phyloP scores from a whole-genome alignment of 2,888 invertebrate genomes.

The Halictus ligatus region DNA sequence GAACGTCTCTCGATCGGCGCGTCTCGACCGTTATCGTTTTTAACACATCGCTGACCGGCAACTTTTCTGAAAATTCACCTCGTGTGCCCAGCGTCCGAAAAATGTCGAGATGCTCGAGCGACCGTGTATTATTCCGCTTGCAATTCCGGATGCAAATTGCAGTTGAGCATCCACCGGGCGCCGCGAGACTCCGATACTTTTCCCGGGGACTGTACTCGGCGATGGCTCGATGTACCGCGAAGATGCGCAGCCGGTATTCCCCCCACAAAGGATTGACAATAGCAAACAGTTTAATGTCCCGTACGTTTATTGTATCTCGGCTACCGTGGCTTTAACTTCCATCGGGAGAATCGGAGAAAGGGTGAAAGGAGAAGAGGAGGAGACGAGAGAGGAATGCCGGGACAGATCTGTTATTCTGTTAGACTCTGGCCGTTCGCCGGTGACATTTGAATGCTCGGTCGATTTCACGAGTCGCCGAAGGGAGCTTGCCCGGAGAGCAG shows the following conservation, averaged over 20 bases:
- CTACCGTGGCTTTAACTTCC: constrained; percentile 76
- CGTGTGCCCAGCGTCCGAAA: too few species aligned
- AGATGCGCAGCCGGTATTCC: constrained; percentile 56
- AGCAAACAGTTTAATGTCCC: constrained; percentile 84
- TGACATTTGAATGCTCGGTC: constrained; percentile 83
- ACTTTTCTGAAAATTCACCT: too few species aligned
- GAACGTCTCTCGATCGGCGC: not conserved
- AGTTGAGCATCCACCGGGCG: not conserved
- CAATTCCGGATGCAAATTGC: not conserved
- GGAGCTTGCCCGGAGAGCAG: constrained; percentile 32
- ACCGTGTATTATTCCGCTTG: not conserved
- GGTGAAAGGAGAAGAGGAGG: constrained; percentile 53
- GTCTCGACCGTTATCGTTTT: not conserved
- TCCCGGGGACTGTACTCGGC: constrained; percentile 41
- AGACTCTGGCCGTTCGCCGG: constrained; percentile 75
- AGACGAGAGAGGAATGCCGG: constrained; percentile 56
- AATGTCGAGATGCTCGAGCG: not conserved
- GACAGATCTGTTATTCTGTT: constrained; percentile 83
- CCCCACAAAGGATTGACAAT: constrained; percentile 80
- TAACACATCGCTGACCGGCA: too few species aligned
- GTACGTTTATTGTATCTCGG: constrained; percentile 82
- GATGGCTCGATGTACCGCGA: not conserved
- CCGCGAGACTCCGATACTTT: constrained; percentile 29
- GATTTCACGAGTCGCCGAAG: constrained; percentile 63
- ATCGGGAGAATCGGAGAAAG: constrained; percentile 43